Base-by-base conservation (phyloP, 2,113 vertebrate genomes). In the Dromaius novaehollandiae region DNA sequence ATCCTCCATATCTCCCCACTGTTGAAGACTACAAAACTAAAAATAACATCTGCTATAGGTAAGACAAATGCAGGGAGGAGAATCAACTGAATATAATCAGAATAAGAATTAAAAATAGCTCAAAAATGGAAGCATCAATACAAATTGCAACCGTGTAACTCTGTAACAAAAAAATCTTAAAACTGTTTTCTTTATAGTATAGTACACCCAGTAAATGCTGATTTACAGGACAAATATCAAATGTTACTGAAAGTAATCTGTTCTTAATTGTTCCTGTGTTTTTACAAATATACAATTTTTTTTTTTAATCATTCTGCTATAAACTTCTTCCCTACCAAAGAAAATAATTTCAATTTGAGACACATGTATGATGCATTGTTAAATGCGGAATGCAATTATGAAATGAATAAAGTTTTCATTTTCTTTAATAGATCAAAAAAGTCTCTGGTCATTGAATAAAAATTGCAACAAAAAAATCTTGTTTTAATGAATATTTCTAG, bases 1-100 rank as follows among this genome's bases (percentile, higher is more conserved):
- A 98, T 97, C 96, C 95, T 98, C 97, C 97, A 98, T 96, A 95
- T 96, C 82, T 93, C 89, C 97, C 95, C 94, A 97, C 68, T 96
- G 88, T 8, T 94, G 51, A 94, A 95, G 46, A 92, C 84, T 96
- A 96, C 69, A 90, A 71, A 75, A 50, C 96, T 95, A 96, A 95
- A 89, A 90, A 95, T 75, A 79, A 86, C 86, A 87, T 92, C 95
- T 95, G 83, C 90, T 80, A 75, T 70, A 26, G 8, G 32, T 70
- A 78, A 50, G 75, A 94, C 77, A 96, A 97, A 86, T 96, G 91
- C 82, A 89, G 95, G 85, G 88, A 95, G 88, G 85, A 94, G 61
- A 97, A 94, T 91, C 70, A 96, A 93, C 82, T 96, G 74, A 94
- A 55, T 93, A 56, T 40, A 58, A 94, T 96, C 55, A 92, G 92